Base-by-base conservation (phyloP, 2,888 invertebrate genomes). In the Brachylomia viminalis region DNA sequence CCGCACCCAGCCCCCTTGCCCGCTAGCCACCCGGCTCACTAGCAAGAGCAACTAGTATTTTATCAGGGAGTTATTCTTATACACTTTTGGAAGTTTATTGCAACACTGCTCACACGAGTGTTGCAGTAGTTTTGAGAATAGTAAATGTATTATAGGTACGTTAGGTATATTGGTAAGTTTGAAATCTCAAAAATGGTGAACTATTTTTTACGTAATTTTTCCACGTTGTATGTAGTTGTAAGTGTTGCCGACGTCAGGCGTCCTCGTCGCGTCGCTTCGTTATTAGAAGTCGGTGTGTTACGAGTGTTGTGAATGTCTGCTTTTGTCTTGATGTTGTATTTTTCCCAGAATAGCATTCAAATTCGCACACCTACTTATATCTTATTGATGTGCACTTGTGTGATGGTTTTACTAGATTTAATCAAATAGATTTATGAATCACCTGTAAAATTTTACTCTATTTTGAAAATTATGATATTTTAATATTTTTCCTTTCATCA, bases 171-270 rank as follows among this genome's bases (percentile, higher is more conserved):
- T 78, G 84, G 80, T 88, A 88, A 86, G 80, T 89, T 87, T 80
- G 79, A 89, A 90, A 90, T 91, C 90, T 91, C 91, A 86, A 86
- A 89, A 90, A 81, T 86, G 72, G 87, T 93, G 89, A 85, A 84
- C 87, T 88, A 93, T 93, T 93, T 93, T 90, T 91, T 93, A 89
- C 74, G 76, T 76, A 87, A 86, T 91, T 93, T 93, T 92, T 92
- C 87, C 83, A 89, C 67, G 89, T 92, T 92, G 89, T 87, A 87
- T 83, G 86, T 84, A 80, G 77, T 85, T 72, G 58, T 91, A 89
- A 90, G 88, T 87, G 88, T 89, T 88, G 82, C 84, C 77, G 78
- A 71, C 75, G 82, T 62, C 61, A 17, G 33, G 38, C 52, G 79
- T 66, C 58, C 73, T 77, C 58, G 64, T 49, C 77, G 62, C 66